Conservation (phyloP, 2,888 invertebrate genomes). For the Ethmia dodecea region DNA sequence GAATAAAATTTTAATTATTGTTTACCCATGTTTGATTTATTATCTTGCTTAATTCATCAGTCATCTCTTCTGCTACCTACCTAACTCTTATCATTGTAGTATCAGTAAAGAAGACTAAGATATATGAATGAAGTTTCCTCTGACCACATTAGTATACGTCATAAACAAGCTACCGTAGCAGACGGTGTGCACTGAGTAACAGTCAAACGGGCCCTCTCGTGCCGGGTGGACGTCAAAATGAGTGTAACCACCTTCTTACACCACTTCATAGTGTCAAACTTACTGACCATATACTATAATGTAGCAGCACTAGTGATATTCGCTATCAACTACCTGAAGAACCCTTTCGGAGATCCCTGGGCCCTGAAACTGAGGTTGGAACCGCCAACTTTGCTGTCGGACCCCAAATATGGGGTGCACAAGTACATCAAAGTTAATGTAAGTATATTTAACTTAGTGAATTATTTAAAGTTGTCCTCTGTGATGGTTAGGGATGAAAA, state of each 20-base stretch:
- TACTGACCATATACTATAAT: constrained; percentile 38
- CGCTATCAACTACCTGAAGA: constrained; percentile 41
- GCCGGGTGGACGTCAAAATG: constrained; percentile 21
- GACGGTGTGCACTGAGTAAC: no score
- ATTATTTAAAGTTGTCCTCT: no score
- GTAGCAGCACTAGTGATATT: constrained; percentile 31
- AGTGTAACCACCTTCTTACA: constrained; percentile 25
- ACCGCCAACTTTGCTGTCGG: constrained; percentile 63
- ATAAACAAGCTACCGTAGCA: no score
- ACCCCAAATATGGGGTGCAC: constrained; percentile 72
- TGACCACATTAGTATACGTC: no score
- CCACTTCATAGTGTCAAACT: constrained; percentile 35
- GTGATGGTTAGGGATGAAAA: no score
- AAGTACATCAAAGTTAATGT: constrained; percentile 75
- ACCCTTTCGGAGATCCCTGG: constrained; percentile 46
- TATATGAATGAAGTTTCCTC: no score
- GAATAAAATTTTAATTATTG: no score
- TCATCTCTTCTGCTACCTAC: no score
- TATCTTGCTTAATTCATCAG: no score
- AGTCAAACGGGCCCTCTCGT: background rate
- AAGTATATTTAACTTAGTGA: constrained; percentile 40
- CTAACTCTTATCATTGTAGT: no score
- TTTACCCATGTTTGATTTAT: no score
- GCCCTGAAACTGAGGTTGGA: constrained; percentile 51
- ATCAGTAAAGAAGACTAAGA: no score